These are phyloP conservation scores for Apogon talboti DNA, from an alignment of 2,797 vertebrate genomes.

Conservation along the genomic window DNA sequence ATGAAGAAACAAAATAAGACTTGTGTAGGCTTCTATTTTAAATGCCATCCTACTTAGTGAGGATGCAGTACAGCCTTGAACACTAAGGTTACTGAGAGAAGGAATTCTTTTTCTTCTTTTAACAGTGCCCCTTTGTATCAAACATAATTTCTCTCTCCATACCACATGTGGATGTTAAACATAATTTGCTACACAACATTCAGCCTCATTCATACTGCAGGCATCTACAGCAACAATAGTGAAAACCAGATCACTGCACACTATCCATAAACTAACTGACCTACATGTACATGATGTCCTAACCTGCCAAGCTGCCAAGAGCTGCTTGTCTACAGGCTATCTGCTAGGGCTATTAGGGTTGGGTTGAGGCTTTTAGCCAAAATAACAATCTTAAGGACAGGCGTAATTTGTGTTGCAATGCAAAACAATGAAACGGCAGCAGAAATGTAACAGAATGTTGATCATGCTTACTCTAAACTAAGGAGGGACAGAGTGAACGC, in stretches of 20 bases:
- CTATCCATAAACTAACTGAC: constrained; percentile 53
- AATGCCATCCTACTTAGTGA: background rate
- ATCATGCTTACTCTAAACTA: constrained; percentile 29
- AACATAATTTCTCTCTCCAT: constrained; percentile 11
- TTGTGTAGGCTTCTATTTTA: background rate
- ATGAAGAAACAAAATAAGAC: constrained; percentile 22
- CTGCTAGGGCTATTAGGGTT: constrained; percentile 29
- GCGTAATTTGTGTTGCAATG: constrained; percentile 47
- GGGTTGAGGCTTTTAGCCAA: constrained; percentile 48
- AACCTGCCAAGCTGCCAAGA: constrained; percentile 40
- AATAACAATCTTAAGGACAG: constrained; percentile 50
- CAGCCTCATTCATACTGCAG: constrained; percentile 12
- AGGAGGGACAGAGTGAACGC: constrained; percentile 18
- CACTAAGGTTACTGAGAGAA: background rate
- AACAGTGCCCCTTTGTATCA: constrained; percentile 24
- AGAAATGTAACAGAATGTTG: constrained; percentile 34
- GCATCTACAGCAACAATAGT: constrained; percentile 36
- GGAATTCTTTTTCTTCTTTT: background rate
- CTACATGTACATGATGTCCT: constrained; percentile 56
- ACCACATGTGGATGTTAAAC: constrained; percentile 35
- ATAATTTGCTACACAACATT: constrained; percentile 19
- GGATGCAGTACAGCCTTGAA: background rate
- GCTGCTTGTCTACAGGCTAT: constrained; percentile 42
- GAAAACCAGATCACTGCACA: constrained; percentile 40
- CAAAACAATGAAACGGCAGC: constrained; percentile 37